Percentiles rank a stretch among this genome's conserved stretches.
Conservation (phyloP, 2,113 vertebrate genomes). For the Myrmophylax atrothorax region DNA sequence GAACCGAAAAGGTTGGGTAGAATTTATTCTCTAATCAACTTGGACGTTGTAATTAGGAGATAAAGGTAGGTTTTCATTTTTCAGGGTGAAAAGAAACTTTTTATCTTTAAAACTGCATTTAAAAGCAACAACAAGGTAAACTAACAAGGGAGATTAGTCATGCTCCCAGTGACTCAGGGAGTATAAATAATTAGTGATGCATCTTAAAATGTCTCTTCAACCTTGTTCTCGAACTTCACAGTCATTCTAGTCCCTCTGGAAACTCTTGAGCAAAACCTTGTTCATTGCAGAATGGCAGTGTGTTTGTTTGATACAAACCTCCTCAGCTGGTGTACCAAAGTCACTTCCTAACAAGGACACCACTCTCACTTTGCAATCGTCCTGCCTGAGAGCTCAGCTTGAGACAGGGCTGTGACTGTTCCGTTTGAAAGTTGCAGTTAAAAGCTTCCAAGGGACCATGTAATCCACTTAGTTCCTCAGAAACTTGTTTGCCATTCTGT, state of each 20-base stretch:
- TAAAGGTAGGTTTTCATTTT: background rate
- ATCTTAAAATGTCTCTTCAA: background rate
- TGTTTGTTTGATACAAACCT: background rate
- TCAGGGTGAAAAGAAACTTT: background rate
- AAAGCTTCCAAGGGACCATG: background rate
- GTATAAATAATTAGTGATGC: background rate
- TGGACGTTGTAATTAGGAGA: background rate
- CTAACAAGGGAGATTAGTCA: background rate
- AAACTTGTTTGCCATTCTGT: background rate
- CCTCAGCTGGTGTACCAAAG: background rate
- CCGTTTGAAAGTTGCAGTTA: background rate
- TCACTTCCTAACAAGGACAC: background rate
- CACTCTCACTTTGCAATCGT: background rate
- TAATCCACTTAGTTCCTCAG: background rate
- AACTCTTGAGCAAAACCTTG: background rate
- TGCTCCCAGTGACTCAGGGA: background rate
- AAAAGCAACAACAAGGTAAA: background rate
- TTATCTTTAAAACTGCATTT: background rate
- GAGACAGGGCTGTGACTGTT: background rate
- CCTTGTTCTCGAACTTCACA: background rate
- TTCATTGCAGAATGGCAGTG: background rate
- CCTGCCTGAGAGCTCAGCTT: background rate
- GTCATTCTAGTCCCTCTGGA: background rate
- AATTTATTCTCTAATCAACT: background rate
- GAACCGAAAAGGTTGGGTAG: background rate